Conservation (phyloP, 92 coral and sea anemone genomes). For the Anthopleura xanthogrammica region DNA sequence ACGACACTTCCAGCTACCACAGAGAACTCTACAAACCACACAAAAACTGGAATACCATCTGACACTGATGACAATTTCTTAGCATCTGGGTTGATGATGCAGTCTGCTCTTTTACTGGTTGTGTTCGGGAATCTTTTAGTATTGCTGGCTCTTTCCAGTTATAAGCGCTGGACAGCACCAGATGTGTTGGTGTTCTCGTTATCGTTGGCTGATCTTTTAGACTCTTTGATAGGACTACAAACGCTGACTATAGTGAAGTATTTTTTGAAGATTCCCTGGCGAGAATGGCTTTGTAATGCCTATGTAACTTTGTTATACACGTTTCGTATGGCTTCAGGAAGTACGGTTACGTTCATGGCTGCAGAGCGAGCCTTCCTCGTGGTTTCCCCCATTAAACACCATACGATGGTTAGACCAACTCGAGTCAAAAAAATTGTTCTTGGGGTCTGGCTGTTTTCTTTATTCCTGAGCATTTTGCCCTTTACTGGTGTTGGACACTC, state of each 20-base stretch:
- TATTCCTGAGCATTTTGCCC: constrained; percentile 53
- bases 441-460: constrained; percentile 68
- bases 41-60: neutral
- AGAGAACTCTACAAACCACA: neutral
- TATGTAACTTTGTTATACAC: constrained; percentile 54
- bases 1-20: neutral
- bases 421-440: constrained; percentile 43
- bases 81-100: constrained; percentile 48
- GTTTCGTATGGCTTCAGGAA: constrained; percentile 69
- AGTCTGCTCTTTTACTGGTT: constrained; percentile 53
- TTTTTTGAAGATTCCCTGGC: constrained; percentile 42
- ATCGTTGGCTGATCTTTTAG: constrained; percentile 80
- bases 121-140: constrained; percentile 74
- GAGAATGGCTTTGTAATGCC: constrained; percentile 36
- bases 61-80: constrained; percentile 19
- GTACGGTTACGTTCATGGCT: constrained; percentile 77
- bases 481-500: constrained; percentile 69
- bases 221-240: constrained; percentile 74
- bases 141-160: constrained; percentile 48
- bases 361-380: constrained; percentile 66
- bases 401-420: constrained; percentile 50
- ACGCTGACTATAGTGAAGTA: constrained; percentile 65
- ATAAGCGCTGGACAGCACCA: constrained; percentile 71
- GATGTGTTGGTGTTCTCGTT: constrained; percentile 80
- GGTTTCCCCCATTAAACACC: constrained; percentile 61